Conservation (phyloP, 2,888 invertebrate genomes). For the Lasius platythorax region DNA sequence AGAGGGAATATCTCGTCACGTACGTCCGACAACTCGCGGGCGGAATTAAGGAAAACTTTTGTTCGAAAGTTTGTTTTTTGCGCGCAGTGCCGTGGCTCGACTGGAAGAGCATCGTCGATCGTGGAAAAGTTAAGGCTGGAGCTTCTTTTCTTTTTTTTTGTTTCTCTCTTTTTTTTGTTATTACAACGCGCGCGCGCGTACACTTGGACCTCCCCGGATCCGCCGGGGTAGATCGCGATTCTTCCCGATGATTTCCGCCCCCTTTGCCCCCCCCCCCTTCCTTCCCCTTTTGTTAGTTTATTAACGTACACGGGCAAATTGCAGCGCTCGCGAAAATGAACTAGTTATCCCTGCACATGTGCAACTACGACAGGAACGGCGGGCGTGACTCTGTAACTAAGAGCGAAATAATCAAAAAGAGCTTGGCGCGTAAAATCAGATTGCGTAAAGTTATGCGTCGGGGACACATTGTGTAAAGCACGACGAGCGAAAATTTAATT, state of each 20-base stretch:
- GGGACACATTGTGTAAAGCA: constrained; percentile 7
- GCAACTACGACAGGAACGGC: constrained; percentile 29
- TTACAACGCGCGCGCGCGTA: constrained; percentile 26
- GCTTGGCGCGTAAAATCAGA: constrained; percentile 23
- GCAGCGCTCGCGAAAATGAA: constrained; percentile 29
- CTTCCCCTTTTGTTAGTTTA: constrained; percentile 5
- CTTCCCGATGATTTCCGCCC: constrained; percentile 16
- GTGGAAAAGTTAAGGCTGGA: constrained; percentile 54
- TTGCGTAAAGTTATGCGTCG: background rate
- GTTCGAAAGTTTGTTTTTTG: constrained; percentile 63
- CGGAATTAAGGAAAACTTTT: constrained; percentile 72
- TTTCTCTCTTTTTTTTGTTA: constrained; percentile 19
- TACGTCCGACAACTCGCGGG: constrained; percentile 69
- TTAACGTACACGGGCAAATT: constrained; percentile 34
- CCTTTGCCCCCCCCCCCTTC: no score
- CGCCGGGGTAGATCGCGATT: constrained; percentile 27
- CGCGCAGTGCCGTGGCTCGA: constrained; percentile 54
- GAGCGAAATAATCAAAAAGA: constrained; percentile 33
- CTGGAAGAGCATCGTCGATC: constrained; percentile 58
- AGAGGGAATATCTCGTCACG: constrained; percentile 74
- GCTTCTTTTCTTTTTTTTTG: constrained; percentile 6
- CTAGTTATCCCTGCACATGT: constrained; percentile 41
- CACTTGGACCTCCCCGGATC: background rate
- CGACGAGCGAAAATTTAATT: constrained; percentile 37
- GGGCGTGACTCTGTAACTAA: constrained; percentile 40